Evolutionary conservation across 2,888 invertebrate genomes (phyloP).

Genomic region (Aspidiotus destructor): DNA sequence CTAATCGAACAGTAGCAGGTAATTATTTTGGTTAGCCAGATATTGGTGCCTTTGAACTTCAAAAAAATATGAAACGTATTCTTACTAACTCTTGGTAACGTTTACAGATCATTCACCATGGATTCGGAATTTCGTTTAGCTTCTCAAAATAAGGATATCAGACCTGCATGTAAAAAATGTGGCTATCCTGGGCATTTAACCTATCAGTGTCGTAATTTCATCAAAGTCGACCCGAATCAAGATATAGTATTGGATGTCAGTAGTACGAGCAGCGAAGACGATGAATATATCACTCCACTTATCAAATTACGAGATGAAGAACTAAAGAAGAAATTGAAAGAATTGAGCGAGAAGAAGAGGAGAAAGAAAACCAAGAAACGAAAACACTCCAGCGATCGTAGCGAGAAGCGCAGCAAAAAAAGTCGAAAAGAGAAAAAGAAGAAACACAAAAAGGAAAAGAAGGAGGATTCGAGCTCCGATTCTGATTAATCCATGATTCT

Average conservation of each 20-base stretch:
- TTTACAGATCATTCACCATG: too few species aligned
- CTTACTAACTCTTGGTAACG: too few species aligned
- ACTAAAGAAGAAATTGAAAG: constrained; percentile 57
- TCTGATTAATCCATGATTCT: constrained; percentile 5
- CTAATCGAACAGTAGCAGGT: too few species aligned
- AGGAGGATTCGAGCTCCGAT: neutral
- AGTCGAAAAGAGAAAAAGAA: constrained; percentile 10
- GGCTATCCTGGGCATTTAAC: constrained; percentile 94
- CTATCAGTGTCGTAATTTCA: constrained; percentile 90
- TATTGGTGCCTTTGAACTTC: too few species aligned
- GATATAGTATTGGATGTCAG: constrained; percentile 88
- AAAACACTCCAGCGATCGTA: constrained; percentile 35
- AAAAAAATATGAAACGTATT: too few species aligned
- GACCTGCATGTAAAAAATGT: constrained; percentile 87
- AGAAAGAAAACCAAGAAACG: constrained; percentile 46
- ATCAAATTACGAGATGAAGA: constrained; percentile 71
- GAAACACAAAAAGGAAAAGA: constrained; percentile 20
- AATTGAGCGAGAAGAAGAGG: constrained; percentile 49
- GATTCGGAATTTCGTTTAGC: constrained; percentile 7
- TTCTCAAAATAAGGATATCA: constrained; percentile 36
- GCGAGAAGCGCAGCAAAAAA: constrained; percentile 16
- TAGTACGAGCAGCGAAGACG: constrained; percentile 74
- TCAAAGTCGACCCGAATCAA: constrained; percentile 83
- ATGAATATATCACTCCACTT: constrained; percentile 72
- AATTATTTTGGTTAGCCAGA: too few species aligned